phyloP scores from a whole-genome alignment of 2,113 vertebrate genomes.

The Zosterops japonicus region DNA sequence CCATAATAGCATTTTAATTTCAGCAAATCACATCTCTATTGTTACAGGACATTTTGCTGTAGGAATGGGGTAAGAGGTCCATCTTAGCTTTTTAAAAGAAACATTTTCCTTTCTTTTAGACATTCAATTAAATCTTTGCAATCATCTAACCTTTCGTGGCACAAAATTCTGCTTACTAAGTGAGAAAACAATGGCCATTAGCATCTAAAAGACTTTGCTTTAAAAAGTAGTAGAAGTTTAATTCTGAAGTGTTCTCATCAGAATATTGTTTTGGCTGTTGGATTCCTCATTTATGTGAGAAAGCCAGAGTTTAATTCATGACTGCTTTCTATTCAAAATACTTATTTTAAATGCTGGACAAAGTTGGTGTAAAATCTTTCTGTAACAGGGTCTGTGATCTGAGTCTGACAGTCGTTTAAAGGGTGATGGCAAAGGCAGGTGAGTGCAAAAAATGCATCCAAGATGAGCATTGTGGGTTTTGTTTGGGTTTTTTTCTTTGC shows the following conservation, averaged over 20 bases:
- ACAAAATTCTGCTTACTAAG: slow-evolving; percentile 73
- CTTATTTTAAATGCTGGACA: slow-evolving; percentile 16
- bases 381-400: not conserved
- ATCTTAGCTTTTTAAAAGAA: slow-evolving; percentile 74
- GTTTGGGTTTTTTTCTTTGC: not conserved
- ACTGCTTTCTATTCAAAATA: slow-evolving; percentile 42
- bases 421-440: not conserved
- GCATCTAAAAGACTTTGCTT: slow-evolving; percentile 79
- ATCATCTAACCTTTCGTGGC: slow-evolving; percentile 75
- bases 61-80: slow-evolving; percentile 84
- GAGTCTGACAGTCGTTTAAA: not conserved
- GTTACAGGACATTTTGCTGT: slow-evolving; percentile 84
- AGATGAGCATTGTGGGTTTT: not conserved
- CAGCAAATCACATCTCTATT: slow-evolving; percentile 86
- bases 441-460: not conserved
- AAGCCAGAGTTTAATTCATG: slow-evolving; percentile 53
- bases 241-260: slow-evolving; percentile 64
- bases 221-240: slow-evolving; percentile 72
- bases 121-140: slow-evolving; percentile 79
- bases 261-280: slow-evolving; percentile 53
- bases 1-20: slow-evolving; percentile 93
- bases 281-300: slow-evolving; percentile 36
- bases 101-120: slow-evolving; percentile 75
- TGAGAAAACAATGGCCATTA: slow-evolving; percentile 79
- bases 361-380: slow-evolving; percentile 11